Conservation (phyloP, 2,888 invertebrate genomes). For the Syrista parreyssii region DNA sequence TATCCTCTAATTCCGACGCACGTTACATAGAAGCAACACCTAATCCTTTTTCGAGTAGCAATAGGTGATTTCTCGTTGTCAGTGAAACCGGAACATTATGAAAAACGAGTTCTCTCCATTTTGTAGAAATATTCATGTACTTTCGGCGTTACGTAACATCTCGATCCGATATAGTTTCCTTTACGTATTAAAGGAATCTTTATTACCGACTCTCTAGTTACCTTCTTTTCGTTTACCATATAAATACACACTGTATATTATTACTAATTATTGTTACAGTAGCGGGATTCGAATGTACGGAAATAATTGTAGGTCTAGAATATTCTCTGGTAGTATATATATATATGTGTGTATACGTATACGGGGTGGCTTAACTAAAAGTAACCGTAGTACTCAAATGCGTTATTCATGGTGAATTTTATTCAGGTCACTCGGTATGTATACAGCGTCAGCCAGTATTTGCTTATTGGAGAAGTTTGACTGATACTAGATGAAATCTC, state of each 20-base stretch:
- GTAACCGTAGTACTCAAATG: neutral
- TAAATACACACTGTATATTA: neutral
- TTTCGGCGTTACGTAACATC: neutral
- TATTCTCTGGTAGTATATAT: neutral
- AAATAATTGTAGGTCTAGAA: neutral
- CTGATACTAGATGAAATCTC: neutral
- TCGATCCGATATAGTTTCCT: neutral
- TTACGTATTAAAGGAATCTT: neutral
- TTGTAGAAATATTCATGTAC: neutral
- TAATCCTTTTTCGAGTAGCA: neutral
- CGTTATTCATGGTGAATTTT: neutral
- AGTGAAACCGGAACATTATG: neutral
- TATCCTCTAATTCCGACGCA: neutral
- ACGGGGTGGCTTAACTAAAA: neutral
- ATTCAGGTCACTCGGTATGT: neutral
- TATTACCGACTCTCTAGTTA: neutral
- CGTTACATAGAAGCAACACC: neutral
- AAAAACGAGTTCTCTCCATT: neutral
- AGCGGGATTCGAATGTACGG: neutral
- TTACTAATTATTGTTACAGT: neutral
- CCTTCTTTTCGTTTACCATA: neutral
- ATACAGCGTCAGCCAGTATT: neutral
- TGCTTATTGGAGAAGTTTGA: neutral
- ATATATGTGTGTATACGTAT: neutral
- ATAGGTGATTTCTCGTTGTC: neutral